These are phyloP conservation scores for Sepiola atlantica DNA, from an alignment of 2,888 invertebrate genomes.

Conservation along the genomic window DNA sequence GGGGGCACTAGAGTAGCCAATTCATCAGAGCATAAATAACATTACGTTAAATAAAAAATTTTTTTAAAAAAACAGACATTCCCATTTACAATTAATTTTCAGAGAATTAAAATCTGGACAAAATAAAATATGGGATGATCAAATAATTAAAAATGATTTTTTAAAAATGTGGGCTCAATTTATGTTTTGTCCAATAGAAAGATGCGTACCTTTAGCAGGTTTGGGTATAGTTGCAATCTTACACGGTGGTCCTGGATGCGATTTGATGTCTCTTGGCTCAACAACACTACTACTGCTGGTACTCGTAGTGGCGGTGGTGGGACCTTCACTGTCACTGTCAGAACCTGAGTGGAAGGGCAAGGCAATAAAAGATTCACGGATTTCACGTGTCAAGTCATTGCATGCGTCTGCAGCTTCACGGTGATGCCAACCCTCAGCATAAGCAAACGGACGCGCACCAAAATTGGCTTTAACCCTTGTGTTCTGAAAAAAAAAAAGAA, in stretches of 20 bases:
- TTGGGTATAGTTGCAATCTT: constrained; percentile 65
- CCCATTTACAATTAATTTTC: too few species aligned
- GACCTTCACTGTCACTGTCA: constrained; percentile 72
- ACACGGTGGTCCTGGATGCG: constrained; percentile 65
- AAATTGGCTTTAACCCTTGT: constrained; percentile 73
- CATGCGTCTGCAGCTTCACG: constrained; percentile 71
- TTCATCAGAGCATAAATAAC: too few species aligned
- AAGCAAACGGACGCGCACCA: constrained; percentile 72
- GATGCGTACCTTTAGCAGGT: constrained; percentile 64
- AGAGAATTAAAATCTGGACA: too few species aligned
- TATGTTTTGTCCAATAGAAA: not conserved
- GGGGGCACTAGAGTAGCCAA: too few species aligned
- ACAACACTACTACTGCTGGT: constrained; percentile 54
- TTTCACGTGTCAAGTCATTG: constrained; percentile 71
- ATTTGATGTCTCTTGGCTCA: constrained; percentile 53
- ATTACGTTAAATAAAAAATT: too few species aligned
- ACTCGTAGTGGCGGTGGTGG: constrained; percentile 54
- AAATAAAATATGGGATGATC: too few species aligned
- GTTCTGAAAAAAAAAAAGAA: constrained; percentile 58
- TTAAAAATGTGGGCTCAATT: too few species aligned
- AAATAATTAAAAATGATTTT: too few species aligned
- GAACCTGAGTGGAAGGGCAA: constrained; percentile 72
- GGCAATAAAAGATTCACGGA: constrained; percentile 70
- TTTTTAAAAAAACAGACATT: too few species aligned
- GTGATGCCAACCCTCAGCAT: constrained; percentile 72